Base-by-base conservation (phyloP, 2,113 vertebrate species). In the Henicopernis longicauda region DNA sequence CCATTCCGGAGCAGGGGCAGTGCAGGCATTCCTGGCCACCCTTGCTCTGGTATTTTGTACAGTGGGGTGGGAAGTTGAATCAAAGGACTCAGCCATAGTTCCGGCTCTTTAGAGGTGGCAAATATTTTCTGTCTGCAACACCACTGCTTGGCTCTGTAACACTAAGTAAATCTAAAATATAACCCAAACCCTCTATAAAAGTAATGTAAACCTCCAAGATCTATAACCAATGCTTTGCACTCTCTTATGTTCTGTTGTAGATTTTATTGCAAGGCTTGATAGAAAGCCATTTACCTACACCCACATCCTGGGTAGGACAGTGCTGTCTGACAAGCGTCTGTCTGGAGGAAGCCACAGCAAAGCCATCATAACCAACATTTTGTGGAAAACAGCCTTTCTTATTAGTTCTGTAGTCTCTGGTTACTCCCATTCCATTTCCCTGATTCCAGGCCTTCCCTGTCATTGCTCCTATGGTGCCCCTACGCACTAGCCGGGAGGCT, bases 321-420 rank as follows among this genome's bases (percentile, higher is more conserved):
- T 66, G 63, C 40, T 91, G 67, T 89, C 93, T 96, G 93, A 96
- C 92, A 95, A 95, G 47, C 71, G 72, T 82, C 69, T 82, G 91
- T 63, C 92, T 92, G 91, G 55, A 85, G 49, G 50, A 97, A 97
- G 65, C 81, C 89, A 91, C 92, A 97, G 84, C 49, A 97, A 97
- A 96, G 58, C 36, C 54, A 72, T 89, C 15, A 1, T 71, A 82
- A 82, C 73, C 65, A 95, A 31, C 4, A 9, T 70, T 84, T 40
- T 91, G 61, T 81, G 50, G 80, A 91, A 95, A 97, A 93, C 42
- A 76, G 40, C 17, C 36, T 61, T 91, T 86, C 67, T 61, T 82
- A 61, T 40, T 95, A 76, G 70, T 93, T 76, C 59, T 86, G 21
- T 66, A 85, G 66, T 70, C 47, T 82, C 79, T 66, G 63, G 38